Conservation (phyloP, 2,113 vertebrate species). For the Amazona vittata region DNA sequence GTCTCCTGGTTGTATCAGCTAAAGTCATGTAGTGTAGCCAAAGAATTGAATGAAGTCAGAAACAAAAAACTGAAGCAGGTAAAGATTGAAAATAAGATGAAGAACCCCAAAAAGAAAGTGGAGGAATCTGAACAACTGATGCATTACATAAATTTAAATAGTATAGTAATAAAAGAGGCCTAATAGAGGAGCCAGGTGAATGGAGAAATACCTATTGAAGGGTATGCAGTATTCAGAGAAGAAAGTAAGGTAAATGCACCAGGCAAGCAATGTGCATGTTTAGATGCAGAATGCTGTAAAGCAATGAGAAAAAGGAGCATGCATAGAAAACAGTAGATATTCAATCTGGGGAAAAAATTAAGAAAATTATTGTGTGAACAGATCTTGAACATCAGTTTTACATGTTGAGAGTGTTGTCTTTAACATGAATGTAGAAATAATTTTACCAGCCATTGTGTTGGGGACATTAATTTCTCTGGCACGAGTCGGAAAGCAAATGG, state of each 20-base stretch:
- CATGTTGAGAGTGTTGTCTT: not conserved
- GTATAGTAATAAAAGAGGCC: not conserved
- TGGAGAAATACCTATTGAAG: not conserved
- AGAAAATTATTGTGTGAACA: not conserved
- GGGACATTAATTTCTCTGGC: not conserved
- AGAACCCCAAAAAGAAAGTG: not conserved
- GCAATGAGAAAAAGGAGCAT: not conserved
- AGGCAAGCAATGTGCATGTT: not conserved
- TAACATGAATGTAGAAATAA: not conserved
- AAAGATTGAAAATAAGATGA: not conserved
- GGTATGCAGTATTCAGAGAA: not conserved
- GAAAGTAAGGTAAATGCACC: not conserved
- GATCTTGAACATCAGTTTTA: not conserved
- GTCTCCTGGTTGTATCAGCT: not conserved
- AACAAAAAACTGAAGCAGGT: not conserved
- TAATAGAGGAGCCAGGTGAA: not conserved
- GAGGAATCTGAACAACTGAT: not conserved
- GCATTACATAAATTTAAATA: not conserved
- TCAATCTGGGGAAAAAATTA: not conserved
- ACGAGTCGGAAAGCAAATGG: not conserved
- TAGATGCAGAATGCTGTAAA: not conserved
- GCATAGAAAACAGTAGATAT: not conserved
- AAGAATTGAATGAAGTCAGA: not conserved
- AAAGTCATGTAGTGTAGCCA: not conserved
- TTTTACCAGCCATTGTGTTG: not conserved